These are phyloP conservation scores for Acanthosepion esculentum DNA, from an alignment of 2,888 invertebrate species.

Conservation along the genomic window DNA sequence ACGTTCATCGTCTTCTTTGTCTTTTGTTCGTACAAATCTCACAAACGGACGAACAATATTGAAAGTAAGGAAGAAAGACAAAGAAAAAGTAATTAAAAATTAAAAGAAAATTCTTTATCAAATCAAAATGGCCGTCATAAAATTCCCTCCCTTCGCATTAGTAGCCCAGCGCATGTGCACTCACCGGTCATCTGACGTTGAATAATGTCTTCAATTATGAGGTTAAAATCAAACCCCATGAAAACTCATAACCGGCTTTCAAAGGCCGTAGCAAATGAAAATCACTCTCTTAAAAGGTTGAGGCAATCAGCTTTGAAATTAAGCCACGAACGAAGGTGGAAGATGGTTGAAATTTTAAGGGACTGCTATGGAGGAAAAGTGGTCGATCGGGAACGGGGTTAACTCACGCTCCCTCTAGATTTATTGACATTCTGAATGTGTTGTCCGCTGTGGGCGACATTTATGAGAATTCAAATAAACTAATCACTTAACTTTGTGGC, in stretches of 20 bases:
- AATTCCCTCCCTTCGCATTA: neutral
- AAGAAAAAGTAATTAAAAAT: neutral
- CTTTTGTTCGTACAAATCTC: neutral
- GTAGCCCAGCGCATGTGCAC: neutral
- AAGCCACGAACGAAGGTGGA: neutral
- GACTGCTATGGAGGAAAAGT: neutral
- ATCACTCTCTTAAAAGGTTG: constrained; percentile 22
- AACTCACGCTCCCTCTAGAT: neutral
- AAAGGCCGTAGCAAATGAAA: neutral
- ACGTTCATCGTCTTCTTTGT: neutral
- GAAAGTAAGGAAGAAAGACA: neutral
- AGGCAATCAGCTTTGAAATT: neutral
- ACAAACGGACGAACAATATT: neutral
- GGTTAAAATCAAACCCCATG: neutral
- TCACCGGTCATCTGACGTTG: neutral
- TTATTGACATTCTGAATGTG: neutral
- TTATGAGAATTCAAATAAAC: constrained; percentile 1
- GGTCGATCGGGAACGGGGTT: neutral
- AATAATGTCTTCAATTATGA: constrained; percentile 33
- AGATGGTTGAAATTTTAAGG: constrained; percentile 8
- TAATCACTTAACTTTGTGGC: constrained; percentile 33
- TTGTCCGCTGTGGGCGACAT: neutral
- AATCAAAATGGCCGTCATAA: neutral
- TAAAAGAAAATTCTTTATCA: neutral
- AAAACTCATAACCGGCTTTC: constrained; percentile 33